Evolutionary conservation across 1,140 invertebrate species (phyloP).

Genomic region (Drusus annulatus): DNA sequence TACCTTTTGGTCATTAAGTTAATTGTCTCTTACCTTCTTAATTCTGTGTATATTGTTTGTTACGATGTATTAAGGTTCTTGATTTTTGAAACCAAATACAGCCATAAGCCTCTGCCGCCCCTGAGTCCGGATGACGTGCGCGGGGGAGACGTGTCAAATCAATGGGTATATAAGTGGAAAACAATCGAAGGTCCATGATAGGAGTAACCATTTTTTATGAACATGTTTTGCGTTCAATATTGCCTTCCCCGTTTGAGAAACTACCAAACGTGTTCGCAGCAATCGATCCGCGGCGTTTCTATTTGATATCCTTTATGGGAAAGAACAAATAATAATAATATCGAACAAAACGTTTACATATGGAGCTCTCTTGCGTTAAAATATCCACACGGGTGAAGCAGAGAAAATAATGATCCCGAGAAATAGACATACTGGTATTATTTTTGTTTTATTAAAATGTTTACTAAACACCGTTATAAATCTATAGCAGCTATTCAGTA

Average conservation of each 20-base stretch:
- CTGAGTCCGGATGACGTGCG: slow-evolving; percentile 10
- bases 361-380: background rate
- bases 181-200: slow-evolving; percentile 34
- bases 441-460: no score
- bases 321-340: slow-evolving; percentile 23
- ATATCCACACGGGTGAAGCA: background rate
- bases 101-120: background rate
- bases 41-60: no score
- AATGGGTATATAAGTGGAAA: slow-evolving; percentile 40
- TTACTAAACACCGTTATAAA: no score
- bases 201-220: slow-evolving; percentile 41
- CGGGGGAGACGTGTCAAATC: slow-evolving; percentile 38
- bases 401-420: background rate
- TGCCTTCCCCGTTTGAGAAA: slow-evolving; percentile 38
- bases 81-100: no score
- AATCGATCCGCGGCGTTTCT: slow-evolving; percentile 7
- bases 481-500: no score
- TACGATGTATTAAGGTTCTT: no score
- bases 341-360: slow-evolving; percentile 19
- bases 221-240: slow-evolving; percentile 38
- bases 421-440: no score
- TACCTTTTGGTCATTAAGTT: no score
- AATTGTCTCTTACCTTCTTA: no score
- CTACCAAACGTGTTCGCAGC: slow-evolving; percentile 1
- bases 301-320: slow-evolving; percentile 36